A percentile compares a stretch with the other conserved stretches of the same genome.
phyloP scores from a whole-genome alignment of 2,113 vertebrate species.

The Bubo bubo region DNA sequence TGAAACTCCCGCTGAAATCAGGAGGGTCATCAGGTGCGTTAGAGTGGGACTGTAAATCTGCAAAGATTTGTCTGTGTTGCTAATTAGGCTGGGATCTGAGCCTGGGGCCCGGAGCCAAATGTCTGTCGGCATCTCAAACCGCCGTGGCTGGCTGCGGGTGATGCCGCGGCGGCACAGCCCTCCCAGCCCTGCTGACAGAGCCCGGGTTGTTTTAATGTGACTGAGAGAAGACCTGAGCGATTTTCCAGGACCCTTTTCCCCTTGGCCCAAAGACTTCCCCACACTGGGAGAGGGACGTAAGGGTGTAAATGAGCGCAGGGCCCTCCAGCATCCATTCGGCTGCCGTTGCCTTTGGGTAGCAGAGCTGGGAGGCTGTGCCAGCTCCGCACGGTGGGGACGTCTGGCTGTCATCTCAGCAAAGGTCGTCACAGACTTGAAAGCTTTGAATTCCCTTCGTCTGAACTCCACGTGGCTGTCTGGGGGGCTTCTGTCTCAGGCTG shows the following conservation, averaged over 20 bases:
- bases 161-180: accelerated
- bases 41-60: not conserved
- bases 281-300: not conserved
- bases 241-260: not conserved
- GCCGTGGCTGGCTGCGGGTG: not conserved
- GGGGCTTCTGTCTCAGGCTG: not conserved
- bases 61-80: not conserved
- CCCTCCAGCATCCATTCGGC: not conserved
- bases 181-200: not conserved
- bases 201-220: not conserved
- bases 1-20: not conserved
- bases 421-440: not conserved
- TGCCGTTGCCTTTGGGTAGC: not conserved
- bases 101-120: not conserved
- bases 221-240: not conserved
- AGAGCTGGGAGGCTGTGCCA: not conserved
- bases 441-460: not conserved
- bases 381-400: accelerated
- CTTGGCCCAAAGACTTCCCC: not conserved
- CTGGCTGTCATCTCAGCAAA: not conserved
- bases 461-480: not conserved
- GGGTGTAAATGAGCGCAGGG: not conserved
- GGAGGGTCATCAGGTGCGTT: not conserved
- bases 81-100: not conserved
- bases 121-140: not conserved